Evolutionary conservation across 2,113 vertebrate genomes (phyloP).

Genomic region (Corythaeola cristata): DNA sequence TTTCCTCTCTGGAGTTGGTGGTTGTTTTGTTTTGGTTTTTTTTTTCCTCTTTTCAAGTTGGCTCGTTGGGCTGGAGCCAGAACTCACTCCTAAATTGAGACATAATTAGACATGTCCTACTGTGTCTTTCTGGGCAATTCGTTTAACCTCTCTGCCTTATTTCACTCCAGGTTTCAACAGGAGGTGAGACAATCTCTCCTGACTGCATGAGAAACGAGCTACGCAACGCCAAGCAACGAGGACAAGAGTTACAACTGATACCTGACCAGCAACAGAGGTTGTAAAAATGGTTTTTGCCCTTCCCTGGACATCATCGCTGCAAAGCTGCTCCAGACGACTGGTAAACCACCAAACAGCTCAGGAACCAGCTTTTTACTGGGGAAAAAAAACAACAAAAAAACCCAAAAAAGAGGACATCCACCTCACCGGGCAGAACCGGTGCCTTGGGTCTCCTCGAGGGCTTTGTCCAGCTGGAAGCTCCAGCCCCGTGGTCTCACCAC

Average conservation of each 20-base stretch:
- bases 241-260: neutral
- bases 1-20: neutral
- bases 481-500: rapidly evolving
- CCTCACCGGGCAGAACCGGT: rapidly evolving
- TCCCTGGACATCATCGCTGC: neutral
- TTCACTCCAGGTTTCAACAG: neutral
- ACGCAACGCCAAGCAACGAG: neutral
- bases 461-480: neutral
- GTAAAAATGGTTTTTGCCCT: neutral
- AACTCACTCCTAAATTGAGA: neutral
- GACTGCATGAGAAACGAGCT: neutral
- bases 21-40: neutral
- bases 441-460: neutral
- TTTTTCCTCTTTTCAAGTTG: neutral
- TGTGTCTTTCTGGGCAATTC: neutral
- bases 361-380: neutral
- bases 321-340: too few relatives aligned
- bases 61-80: neutral
- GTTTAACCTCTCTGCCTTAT: neutral
- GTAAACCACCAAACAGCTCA: neutral
- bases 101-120: neutral
- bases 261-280: neutral
- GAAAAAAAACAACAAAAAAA: neutral
- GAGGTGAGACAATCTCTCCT: neutral
- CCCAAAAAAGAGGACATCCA: neutral